Base-by-base conservation (phyloP, 2,797 vertebrate species). In the Enteromius radiatus region DNA sequence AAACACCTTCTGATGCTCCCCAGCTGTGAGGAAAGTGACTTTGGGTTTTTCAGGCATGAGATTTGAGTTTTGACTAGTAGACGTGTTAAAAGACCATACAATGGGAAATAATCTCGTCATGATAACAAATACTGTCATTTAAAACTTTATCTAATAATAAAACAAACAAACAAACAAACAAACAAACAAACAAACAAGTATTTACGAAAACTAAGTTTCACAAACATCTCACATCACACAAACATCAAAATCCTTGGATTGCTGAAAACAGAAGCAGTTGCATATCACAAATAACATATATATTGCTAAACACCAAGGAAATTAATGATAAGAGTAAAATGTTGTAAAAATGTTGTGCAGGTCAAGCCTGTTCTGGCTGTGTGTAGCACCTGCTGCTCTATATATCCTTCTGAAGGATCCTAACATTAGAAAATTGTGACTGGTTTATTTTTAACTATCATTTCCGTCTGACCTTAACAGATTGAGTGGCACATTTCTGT, bases 371-470 rank as follows among this genome's bases (percentile, higher is more conserved):
- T 15, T 70, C 41, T 70, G 68, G n/a, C 21, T 43, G 23, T 77
- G 54, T 28, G 17, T 21, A 63, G 26, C 56, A 77, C 56, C 75
- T 77, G 41, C 56, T 63, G 75, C 75, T 64, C 41, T 47, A 21
- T 45, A 43, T 61, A 63, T 45, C 38, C 15, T 17, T 28, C 38
- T 15, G 54, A 76, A 77, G 41, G 75, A 63, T 14, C 41, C 3
- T 31, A 77, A 77, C 59, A 64, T 77, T n/a, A 45, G 38, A 63
- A 76, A 76, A 31, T 19, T 1, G 23, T 77, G 56, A 1, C 4
- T 31, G 38, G 41, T 77, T 77, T 77, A 76, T 76, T 76, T 76
- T 76, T 76, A 76, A 76, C 38, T 28, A 26, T 63, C 17, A 54
- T 45, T 63, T 63, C 23, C 28, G 54, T 45, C 23, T 63, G 75